Conservation (phyloP, 2,888 invertebrate genomes). For the Tipula helvola region DNA sequence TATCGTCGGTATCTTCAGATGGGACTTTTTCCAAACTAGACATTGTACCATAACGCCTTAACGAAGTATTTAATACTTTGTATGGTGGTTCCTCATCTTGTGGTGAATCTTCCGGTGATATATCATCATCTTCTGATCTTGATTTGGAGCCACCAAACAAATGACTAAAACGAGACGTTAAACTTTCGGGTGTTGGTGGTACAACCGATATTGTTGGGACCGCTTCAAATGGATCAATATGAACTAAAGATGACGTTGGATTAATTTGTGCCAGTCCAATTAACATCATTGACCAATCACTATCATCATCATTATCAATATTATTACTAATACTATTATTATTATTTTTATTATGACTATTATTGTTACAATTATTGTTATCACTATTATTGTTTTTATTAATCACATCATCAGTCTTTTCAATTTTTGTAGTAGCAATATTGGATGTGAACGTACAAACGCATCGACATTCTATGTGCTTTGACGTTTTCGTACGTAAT, state of each 20-base stretch:
- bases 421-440: neutral
- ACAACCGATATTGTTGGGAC: slow-evolving; percentile 61
- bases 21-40: slow-evolving; percentile 58
- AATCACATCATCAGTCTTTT: neutral
- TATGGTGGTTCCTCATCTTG: slow-evolving; percentile 63
- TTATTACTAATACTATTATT: slow-evolving; percentile 17
- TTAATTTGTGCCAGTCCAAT: slow-evolving; percentile 48
- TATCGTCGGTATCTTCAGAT: slow-evolving; percentile 46
- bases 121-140: slow-evolving; percentile 15
- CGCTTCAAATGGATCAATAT: slow-evolving; percentile 35
- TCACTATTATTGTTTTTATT: neutral
- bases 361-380: slow-evolving; percentile 4
- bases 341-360: slow-evolving; percentile 23
- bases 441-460: neutral
- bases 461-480: neutral
- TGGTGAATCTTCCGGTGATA: slow-evolving; percentile 50
- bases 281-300: slow-evolving; percentile 51
- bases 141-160: neutral
- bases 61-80: slow-evolving; percentile 44
- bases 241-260: slow-evolving; percentile 39
- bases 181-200: slow-evolving; percentile 59
- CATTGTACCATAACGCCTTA: slow-evolving; percentile 53
- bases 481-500: slow-evolving; percentile 18
- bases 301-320: slow-evolving; percentile 39
- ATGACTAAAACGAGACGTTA: slow-evolving; percentile 16